Base-by-base conservation (phyloP, 2,113 vertebrate species). In the human (Homo sapiens) region DNA sequence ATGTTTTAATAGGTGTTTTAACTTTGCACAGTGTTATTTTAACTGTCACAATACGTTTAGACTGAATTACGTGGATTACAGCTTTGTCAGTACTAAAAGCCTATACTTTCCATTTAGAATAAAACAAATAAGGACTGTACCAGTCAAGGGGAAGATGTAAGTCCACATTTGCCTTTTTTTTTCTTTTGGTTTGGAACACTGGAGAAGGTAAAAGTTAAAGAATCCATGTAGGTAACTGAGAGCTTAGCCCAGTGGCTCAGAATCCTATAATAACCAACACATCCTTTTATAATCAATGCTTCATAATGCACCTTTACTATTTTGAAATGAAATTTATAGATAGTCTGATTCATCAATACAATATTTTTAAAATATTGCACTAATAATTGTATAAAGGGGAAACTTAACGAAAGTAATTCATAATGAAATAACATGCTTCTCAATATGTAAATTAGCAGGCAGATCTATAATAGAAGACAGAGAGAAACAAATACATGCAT, bases 401-500 rank as follows among this genome's bases (percentile, higher is more conserved):
- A 96, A 86, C 6, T 78, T 64, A 96, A 59, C 22, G 18, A 27
- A 87, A 73, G 27, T 40, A 52, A 86, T 32, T 82, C 52, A 93
- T 78, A 73, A 93, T 93, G 23, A 93, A 95, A 50, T 40, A 61
- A 61, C 78, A n/a, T 13, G 5, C n/a, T 73, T 95, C 76, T 87
- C n/a, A 78, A 72, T 90, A 75, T 87, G 38, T 55, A 96, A 89
- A 93, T 81, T n/a, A 38, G 7, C 13, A 76, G 48, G 10, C 27
- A 68, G 14, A 6, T 85, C 43, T 57, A 76, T 52, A 92, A 38
- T 81, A 55, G 52, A 90, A 40, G 10, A 52, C 48, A 43, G 25
- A 70, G 75, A 83, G 16, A 90, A 90, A 90, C n/a, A 81, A 85
- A 78, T 18, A 8, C 13, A 87, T 27, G 4, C 17, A 72, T 64